Evolutionary conservation across 2,888 invertebrate genomes (phyloP).

Genomic region (Calameuta pallipes): DNA sequence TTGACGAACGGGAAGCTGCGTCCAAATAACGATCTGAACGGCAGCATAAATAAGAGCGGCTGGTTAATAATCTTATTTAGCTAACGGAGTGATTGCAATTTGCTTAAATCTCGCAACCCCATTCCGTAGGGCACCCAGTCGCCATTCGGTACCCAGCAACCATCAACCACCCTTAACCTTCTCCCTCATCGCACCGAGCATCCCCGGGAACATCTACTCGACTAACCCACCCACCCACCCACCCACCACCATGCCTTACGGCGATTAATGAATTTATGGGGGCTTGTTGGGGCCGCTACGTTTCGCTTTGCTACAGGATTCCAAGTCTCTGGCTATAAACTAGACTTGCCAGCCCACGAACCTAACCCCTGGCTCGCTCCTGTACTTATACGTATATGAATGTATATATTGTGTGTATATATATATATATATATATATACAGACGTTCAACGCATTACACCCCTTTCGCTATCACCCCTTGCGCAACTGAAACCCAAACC

Average conservation of each 20-base stretch:
- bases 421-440: not conserved
- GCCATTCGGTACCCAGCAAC: conserved; percentile 1
- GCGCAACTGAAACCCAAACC: conserved; percentile 14
- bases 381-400: not conserved
- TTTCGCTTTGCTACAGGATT: conserved; percentile 52
- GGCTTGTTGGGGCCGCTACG: conserved; percentile 48
- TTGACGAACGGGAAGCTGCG: not conserved
- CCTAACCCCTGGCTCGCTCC: conserved; percentile 43
- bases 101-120: conserved; percentile 54
- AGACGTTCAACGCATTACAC: conserved; percentile 12
- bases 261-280: conserved; percentile 60
- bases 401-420: not conserved
- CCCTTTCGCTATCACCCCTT: conserved; percentile 24
- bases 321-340: conserved; percentile 54
- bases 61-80: conserved; percentile 59
- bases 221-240: conserved; percentile 4
- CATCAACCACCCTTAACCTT: not conserved
- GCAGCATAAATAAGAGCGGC: conserved; percentile 55
- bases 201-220: not conserved
- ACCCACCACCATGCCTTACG: conserved; percentile 34
- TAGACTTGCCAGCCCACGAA: conserved; percentile 54
- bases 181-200: not conserved
- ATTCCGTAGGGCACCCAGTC: conserved; percentile 33
- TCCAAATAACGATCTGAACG: conserved; percentile 43
- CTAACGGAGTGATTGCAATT: conserved; percentile 58